Evolutionary conservation across 1,140 invertebrate genomes (phyloP).

Genomic region (Bombus vancouverensis): DNA sequence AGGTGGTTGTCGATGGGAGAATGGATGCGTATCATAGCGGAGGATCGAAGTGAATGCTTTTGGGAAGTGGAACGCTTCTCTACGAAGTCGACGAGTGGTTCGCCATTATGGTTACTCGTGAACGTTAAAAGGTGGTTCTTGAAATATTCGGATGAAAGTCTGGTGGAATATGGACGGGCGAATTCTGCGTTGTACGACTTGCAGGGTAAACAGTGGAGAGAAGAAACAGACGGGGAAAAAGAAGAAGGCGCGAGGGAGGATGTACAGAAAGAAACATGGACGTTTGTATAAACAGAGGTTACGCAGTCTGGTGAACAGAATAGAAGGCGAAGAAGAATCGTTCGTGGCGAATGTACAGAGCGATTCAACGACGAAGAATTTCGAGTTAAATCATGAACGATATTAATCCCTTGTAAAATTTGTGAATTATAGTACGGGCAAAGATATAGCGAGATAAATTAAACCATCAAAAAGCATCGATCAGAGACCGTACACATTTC

Average conservation of each 20-base stretch:
- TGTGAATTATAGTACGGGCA: not conserved
- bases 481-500: too few relatives aligned
- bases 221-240: slow-evolving; percentile 4
- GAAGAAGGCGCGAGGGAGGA: slow-evolving; percentile 1
- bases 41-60: not conserved
- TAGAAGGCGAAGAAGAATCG: not conserved
- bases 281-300: slow-evolving; percentile 20
- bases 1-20: not conserved
- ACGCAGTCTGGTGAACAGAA: not conserved
- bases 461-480: too few relatives aligned
- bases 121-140: slow-evolving; percentile 31
- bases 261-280: slow-evolving; percentile 5
- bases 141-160: not conserved
- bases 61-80: slow-evolving; percentile 13
- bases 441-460: too few relatives aligned
- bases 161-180: slow-evolving; percentile 16
- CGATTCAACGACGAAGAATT: not conserved
- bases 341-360: slow-evolving; percentile 8
- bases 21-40: slow-evolving; percentile 7
- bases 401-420: not conserved
- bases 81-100: slow-evolving; percentile 2
- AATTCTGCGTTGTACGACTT: slow-evolving; percentile 28
- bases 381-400: not conserved
- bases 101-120: slow-evolving; percentile 28
- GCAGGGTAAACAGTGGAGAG: slow-evolving; percentile 45